phyloP scores from a whole-genome alignment of 2,113 vertebrate species.

The Semnornis frantzii region DNA sequence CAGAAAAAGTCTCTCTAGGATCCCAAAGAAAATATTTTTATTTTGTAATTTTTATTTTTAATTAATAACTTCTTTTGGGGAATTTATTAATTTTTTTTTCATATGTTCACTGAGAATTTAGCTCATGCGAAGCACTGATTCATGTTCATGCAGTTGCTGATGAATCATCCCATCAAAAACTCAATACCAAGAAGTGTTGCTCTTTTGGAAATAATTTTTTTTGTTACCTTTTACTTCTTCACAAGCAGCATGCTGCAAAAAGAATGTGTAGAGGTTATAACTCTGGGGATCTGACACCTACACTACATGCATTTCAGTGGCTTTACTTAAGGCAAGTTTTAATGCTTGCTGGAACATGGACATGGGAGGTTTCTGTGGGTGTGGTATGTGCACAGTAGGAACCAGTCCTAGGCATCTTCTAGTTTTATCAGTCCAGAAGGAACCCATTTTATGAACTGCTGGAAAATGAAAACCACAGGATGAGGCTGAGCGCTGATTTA shows the following conservation, averaged over 20 bases:
- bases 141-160: not conserved
- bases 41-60: not conserved
- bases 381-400: accelerated
- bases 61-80: not conserved
- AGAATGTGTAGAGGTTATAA: not conserved
- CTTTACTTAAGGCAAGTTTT: not conserved
- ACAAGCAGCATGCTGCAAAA: not conserved
- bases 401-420: not conserved
- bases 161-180: not conserved
- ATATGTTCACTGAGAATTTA: not conserved
- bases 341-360: accelerated
- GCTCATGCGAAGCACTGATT: not conserved
- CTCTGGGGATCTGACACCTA: not conserved
- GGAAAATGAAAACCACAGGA: not conserved
- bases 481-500: not conserved
- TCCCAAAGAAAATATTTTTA: not conserved
- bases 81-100: not conserved
- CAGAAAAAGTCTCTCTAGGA: not conserved
- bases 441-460: not conserved
- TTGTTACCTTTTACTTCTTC: not conserved
- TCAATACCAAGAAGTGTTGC: not conserved
- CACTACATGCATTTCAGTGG: not conserved
- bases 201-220: not conserved
- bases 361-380: not conserved
- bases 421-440: not conserved